phyloP scores from a whole-genome alignment of 2,888 invertebrate species.

The Arge pagana region DNA sequence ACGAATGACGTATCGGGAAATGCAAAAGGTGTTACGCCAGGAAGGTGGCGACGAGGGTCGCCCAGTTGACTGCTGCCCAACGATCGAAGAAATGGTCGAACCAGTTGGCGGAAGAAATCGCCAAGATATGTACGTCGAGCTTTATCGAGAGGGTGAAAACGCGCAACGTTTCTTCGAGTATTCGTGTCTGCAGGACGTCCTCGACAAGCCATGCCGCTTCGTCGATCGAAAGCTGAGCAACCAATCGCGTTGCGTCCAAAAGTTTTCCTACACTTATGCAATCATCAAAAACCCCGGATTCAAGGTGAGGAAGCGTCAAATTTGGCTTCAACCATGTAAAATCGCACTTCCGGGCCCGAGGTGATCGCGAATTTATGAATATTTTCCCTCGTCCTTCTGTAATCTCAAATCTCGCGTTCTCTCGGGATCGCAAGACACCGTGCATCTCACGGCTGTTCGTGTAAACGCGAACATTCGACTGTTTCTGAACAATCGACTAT shows the following conservation, averaged over 20 bases:
- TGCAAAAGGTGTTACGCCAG: slow-evolving; percentile 66
- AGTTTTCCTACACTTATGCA: slow-evolving; percentile 83
- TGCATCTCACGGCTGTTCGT: no score
- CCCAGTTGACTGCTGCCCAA: slow-evolving; percentile 80
- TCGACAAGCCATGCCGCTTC: slow-evolving; percentile 75
- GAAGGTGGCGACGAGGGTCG: slow-evolving; percentile 61
- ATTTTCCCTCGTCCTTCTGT: no score
- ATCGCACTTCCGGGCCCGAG: no score
- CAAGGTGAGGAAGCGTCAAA: no score
- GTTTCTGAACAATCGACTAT: no score
- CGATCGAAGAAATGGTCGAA: slow-evolving; percentile 75
- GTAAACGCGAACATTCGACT: no score
- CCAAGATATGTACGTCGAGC: slow-evolving; percentile 72
- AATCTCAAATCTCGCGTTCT: no score
- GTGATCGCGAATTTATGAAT: no score
- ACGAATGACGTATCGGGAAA: slow-evolving; percentile 67
- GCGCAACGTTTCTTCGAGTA: slow-evolving; percentile 78
- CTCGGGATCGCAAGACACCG: no score
- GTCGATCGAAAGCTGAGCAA: slow-evolving; percentile 71
- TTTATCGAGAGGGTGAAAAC: slow-evolving; percentile 74
- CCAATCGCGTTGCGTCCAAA: slow-evolving; percentile 80
- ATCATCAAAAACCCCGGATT: slow-evolving; percentile 69
- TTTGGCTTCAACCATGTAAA: no score
- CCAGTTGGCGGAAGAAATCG: slow-evolving; percentile 78
- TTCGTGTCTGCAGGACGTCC: slow-evolving; percentile 73